Base-by-base conservation (phyloP, 2,888 invertebrate species). In the Argyresthia goedartella region DNA sequence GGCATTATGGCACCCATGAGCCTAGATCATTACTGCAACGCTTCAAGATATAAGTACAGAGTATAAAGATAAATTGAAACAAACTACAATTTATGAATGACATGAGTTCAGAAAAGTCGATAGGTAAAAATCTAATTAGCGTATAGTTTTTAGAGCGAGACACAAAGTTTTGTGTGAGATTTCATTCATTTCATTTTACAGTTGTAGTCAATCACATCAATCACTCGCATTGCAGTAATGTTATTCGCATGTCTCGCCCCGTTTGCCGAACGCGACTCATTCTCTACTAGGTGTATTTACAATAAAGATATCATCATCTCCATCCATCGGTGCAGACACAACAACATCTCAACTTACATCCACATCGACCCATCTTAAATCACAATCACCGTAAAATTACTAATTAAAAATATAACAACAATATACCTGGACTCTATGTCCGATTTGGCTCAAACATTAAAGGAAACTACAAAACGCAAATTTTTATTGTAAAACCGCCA, bases 81-180 rank as follows among this genome's bases (percentile, higher is more conserved):
- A 46, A 11, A 46, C 8, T 33, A 33, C 51, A 50, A 59, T 60
- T 56, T 51, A 51, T 57, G 45, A 45, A 53, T 58, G 56, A 55
- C 58, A 55, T 54, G 48, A 57, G 57, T 50, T 11, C 47, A 56
- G 53, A 58, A 36, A 57, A 57, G 53, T 60, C 63, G 55, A 69
- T 64, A 74, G 67, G 70, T 73, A 68, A 69, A 72, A 66, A 63
- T 66, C 63, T 74, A 73, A 63, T 64, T 73, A 73, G 58, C 54
- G 57, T 67, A n/a, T 11, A 39, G 39, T 61, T 58, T 47, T 49
- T 63, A 69, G 77, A 77, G 76, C 80, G 78, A 76, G 78, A 76
- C 79, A 67, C 60, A 68, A 74, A 25, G 6, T 25, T 25, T 25
- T 60, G 57, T 64, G 66, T 58, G 55, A 58, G 59, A 57, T 60